Percentiles rank a stretch among this genome's conserved stretches.
Evolutionary conservation across 1,140 invertebrate genomes (phyloP).

Genomic region (Agrypnia vestita): DNA sequence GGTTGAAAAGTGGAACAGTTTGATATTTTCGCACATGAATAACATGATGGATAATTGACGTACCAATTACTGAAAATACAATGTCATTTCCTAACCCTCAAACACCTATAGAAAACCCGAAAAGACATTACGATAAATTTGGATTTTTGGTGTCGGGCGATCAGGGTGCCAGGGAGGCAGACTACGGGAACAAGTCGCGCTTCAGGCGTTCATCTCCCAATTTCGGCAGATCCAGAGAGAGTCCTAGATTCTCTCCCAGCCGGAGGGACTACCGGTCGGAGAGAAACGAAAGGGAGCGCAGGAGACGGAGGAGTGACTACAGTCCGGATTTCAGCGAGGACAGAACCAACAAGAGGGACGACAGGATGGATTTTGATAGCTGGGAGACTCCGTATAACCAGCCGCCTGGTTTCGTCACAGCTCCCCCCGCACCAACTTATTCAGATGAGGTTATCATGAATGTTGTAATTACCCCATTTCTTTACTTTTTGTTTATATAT

Average conservation of each 20-base stretch:
- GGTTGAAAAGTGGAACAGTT: too few relatives aligned
- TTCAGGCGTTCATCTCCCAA: neutral
- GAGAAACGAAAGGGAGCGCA: slow-evolving; percentile 9
- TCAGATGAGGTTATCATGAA: slow-evolving; percentile 8
- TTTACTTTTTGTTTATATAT: slow-evolving; percentile 4
- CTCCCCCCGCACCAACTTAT: slow-evolving; percentile 17
- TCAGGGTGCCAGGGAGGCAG: neutral
- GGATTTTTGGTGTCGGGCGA: slow-evolving; percentile 48
- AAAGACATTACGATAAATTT: slow-evolving; percentile 56
- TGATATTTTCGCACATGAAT: too few relatives aligned
- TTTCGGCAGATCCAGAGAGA: slow-evolving; percentile 13
- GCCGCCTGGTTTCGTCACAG: slow-evolving; percentile 11
- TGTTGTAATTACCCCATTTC: neutral
- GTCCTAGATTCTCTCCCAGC: slow-evolving; percentile 20
- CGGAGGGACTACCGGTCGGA: slow-evolving; percentile 26
- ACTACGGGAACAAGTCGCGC: slow-evolving; percentile 14
- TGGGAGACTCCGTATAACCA: slow-evolving; percentile 24
- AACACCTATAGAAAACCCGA: slow-evolving; percentile 21
- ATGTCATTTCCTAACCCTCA: slow-evolving; percentile 42
- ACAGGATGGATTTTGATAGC: slow-evolving; percentile 34
- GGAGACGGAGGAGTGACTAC: slow-evolving; percentile 11
- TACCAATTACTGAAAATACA: neutral
- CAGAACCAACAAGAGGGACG: slow-evolving; percentile 8
- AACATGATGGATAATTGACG: too few relatives aligned
- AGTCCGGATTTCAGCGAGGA: slow-evolving; percentile 13